Conservation (phyloP, 2,888 invertebrate genomes). For the Caenorhabditis angaria region DNA sequence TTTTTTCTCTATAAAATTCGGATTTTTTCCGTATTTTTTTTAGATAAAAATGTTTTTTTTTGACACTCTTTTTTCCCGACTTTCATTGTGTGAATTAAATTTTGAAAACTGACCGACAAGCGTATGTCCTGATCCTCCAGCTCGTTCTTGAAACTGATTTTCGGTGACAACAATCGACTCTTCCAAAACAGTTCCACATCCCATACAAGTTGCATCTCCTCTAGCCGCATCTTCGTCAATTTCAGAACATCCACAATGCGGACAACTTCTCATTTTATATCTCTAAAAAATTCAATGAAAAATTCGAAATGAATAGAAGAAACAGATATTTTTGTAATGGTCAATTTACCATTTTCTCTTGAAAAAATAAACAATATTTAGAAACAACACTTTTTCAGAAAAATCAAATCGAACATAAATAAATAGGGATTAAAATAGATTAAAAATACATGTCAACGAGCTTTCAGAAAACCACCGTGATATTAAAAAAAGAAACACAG, state of each 20-base stretch:
- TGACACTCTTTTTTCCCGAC: too few relatives aligned
- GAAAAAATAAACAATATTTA: neutral
- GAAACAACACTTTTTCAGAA: neutral
- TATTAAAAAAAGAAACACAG: neutral
- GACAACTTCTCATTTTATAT: constrained; percentile 52
- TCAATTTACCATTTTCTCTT: too few relatives aligned
- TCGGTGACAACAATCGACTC: constrained; percentile 95
- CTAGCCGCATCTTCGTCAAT: constrained; percentile 93
- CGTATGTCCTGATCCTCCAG: constrained; percentile 79
- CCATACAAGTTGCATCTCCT: constrained; percentile 91
- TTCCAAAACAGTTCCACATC: constrained; percentile 93
- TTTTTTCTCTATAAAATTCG: too few relatives aligned
- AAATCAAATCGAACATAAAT: neutral
- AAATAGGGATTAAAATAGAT: neutral
- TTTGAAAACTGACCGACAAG: constrained; percentile 56
- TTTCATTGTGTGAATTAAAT: neutral
- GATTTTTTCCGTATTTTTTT: too few relatives aligned
- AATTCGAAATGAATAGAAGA: neutral
- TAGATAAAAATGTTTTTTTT: too few relatives aligned
- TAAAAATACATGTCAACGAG: neutral
- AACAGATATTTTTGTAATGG: neutral
- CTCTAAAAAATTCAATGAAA: neutral
- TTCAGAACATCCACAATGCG: constrained; percentile 78
- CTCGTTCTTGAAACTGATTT: constrained; percentile 87
- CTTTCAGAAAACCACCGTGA: neutral